Evolutionary conservation across 2,113 vertebrate genomes (phyloP).

Genomic region (Hyaena hyaena): DNA sequence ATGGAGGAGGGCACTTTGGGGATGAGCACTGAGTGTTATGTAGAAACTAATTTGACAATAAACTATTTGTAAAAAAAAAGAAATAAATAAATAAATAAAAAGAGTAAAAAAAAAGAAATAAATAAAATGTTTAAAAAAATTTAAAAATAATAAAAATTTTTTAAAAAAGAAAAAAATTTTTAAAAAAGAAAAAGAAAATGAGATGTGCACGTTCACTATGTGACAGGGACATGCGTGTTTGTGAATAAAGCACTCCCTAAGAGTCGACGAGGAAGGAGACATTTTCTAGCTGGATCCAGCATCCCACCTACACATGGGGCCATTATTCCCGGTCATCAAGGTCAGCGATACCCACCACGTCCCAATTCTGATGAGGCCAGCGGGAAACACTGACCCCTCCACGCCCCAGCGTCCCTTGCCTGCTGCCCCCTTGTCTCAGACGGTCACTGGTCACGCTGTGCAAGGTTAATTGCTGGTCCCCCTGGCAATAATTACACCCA

Average conservation of each 20-base stretch:
- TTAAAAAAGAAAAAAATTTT: no score
- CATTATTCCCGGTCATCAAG: rapidly evolving
- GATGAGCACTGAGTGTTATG: no score
- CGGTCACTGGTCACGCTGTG: not conserved
- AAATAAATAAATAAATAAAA: no score
- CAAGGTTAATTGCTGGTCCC: conserved; percentile 47
- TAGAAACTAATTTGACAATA: no score
- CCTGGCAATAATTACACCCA: conserved; percentile 63
- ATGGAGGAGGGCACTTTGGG: no score
- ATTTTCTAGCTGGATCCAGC: no score
- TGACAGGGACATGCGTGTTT: rapidly evolving
- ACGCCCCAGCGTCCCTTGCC: not conserved
- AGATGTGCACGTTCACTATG: not conserved
- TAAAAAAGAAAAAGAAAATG: not conserved
- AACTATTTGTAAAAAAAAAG: no score
- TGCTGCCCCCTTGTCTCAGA: not conserved
- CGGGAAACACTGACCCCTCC: not conserved
- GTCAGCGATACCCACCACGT: rapidly evolving
- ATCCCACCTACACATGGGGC: not conserved
- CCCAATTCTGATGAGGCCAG: not conserved
- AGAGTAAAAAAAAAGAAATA: no score
- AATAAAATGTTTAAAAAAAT: no score
- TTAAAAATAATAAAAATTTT: no score
- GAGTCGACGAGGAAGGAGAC: not conserved
- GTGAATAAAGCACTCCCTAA: not conserved